Percentiles rank a stretch among this genome's conserved stretches.
These are phyloP conservation scores for Zaprionus ghesquierei DNA, from an alignment of 1,140 invertebrate species.

Conservation along the genomic window DNA sequence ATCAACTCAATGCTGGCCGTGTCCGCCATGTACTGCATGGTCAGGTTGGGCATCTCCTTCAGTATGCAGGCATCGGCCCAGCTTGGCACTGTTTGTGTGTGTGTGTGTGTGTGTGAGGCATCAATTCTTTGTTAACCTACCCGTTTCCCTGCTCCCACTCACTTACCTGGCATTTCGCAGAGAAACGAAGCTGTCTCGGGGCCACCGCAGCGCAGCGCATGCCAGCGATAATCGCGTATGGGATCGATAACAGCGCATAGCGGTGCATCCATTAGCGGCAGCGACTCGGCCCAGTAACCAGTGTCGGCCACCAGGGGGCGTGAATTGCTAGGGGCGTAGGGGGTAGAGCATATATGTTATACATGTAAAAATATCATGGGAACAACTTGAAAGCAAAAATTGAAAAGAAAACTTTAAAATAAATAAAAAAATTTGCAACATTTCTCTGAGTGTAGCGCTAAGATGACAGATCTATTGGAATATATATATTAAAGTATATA, in stretches of 20 bases:
- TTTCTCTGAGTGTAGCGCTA: too few species aligned
- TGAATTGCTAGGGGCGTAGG: constrained; percentile 65
- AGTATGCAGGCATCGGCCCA: constrained; percentile 88
- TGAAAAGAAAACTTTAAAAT: too few species aligned
- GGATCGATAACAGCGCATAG: constrained; percentile 88
- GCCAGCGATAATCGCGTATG: constrained; percentile 88
- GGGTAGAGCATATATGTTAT: background rate
- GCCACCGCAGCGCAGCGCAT: constrained; percentile 87
- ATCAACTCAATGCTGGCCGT: constrained; percentile 92
- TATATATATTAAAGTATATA: too few species aligned
- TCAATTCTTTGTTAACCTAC: too few species aligned
- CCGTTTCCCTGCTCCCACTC: background rate
- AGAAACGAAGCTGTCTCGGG: constrained; percentile 89
- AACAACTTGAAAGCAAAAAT: too few species aligned
- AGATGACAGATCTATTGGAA: too few species aligned
- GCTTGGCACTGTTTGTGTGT: constrained; percentile 85
- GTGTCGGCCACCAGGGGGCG: constrained; percentile 84
- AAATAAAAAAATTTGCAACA: too few species aligned
- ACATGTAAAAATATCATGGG: background rate
- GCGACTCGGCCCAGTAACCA: constrained; percentile 87
- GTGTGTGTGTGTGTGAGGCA: background rate
- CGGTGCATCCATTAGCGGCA: constrained; percentile 83
- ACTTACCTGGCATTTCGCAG: constrained; percentile 88
- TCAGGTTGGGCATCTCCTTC: constrained; percentile 87
- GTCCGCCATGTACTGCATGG: constrained; percentile 88